Conservation (phyloP, 2,797 vertebrate genomes). For the Silurus aristotelis region DNA sequence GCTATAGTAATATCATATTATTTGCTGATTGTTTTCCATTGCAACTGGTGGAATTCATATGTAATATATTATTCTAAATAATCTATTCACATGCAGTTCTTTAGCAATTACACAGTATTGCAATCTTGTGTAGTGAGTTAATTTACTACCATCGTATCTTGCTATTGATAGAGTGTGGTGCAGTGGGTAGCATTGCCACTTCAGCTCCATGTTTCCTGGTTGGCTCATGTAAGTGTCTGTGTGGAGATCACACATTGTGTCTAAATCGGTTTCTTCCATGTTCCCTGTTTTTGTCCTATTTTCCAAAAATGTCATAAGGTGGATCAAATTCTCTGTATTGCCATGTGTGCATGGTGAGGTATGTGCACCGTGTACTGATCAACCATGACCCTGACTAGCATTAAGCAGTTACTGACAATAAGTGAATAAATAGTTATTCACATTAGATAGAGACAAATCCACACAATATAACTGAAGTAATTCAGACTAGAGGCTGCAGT, state of each 20-base stretch:
- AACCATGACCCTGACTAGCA: neutral
- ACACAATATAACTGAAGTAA: neutral
- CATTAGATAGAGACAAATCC: neutral
- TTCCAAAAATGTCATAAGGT: neutral
- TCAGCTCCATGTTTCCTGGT: neutral
- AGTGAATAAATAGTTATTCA: neutral
- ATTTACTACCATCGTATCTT: neutral
- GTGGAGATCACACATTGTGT: neutral
- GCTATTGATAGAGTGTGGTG: neutral
- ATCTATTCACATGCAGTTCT: neutral
- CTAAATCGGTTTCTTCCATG: neutral
- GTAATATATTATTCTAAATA: neutral
- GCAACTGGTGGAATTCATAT: neutral
- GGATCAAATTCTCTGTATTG: neutral
- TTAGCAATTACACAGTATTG: neutral
- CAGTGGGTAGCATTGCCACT: neutral
- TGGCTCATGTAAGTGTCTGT: neutral
- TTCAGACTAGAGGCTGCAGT: neutral
- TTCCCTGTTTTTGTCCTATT: neutral
- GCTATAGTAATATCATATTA: neutral
- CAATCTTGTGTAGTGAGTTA: neutral
- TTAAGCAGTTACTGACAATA: neutral
- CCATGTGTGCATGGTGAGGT: neutral
- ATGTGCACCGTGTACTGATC: neutral
- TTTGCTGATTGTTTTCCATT: neutral